These are phyloP conservation scores for Hozukius guyotensis DNA, from an alignment of 2,797 vertebrate species.

Conservation along the genomic window DNA sequence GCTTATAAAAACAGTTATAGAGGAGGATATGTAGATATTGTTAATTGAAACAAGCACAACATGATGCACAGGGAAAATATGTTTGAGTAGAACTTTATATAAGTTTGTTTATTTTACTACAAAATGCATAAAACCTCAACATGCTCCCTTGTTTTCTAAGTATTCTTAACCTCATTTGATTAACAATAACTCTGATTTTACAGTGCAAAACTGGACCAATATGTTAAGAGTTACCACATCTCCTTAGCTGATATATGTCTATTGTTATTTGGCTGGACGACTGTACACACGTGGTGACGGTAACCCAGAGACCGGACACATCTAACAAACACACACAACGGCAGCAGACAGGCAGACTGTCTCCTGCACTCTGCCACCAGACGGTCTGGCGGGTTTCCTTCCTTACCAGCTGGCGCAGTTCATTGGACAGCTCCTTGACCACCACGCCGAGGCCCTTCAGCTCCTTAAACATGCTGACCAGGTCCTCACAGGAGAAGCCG, in stretches of 20 bases:
- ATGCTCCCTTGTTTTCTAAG: not conserved
- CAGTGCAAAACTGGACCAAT: not conserved
- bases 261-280: not conserved
- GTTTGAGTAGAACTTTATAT: not conserved
- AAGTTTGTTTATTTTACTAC: not conserved
- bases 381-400: not conserved
- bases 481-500: slow-evolving; percentile 95
- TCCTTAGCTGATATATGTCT: not conserved
- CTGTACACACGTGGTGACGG: not conserved
- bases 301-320: slow-evolving; percentile 1
- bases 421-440: slow-evolving; percentile 91
- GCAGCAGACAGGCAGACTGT: not conserved
- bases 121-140: not conserved
- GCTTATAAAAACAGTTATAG: not conserved
- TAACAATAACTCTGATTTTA: not conserved
- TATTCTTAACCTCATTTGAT: not conserved
- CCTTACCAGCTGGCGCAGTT: slow-evolving; percentile 93
- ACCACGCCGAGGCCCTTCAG: slow-evolving; percentile 91
- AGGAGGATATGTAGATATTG: not conserved
- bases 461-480: slow-evolving; percentile 95
- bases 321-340: not conserved
- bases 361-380: not conserved
- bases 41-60: not conserved
- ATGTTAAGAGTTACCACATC: not conserved
- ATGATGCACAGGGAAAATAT: not conserved